Base-by-base conservation (phyloP, 2,797 vertebrate species). In the Neopelma chrysocephalum region DNA sequence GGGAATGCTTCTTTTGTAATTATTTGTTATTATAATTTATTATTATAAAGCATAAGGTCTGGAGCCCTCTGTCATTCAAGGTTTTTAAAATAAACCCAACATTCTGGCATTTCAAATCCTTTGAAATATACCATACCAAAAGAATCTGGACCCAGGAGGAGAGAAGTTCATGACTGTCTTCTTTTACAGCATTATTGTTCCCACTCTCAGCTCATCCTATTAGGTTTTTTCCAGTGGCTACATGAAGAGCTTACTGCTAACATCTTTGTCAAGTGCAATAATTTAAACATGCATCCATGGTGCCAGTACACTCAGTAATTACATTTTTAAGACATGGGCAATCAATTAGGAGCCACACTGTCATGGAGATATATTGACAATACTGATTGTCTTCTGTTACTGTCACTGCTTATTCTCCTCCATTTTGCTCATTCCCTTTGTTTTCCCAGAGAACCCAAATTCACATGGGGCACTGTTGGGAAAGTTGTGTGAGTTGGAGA, bases 291-390 rank as follows among this genome's bases (percentile, higher is more conserved):
- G 26, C 23, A 53, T 53, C 29, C 50, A 57, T 38, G 43, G 38
- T 60, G 58, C 21, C 29, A 76, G n/a, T 34, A 78, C 42, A 42
- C 10, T 65, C 22, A 62, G 61, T 68, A 88, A 93, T 87, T 69
- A 76, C 12, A 36, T 87, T 95, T 95, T 79, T 82, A 79, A 92
- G 82, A 88, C 61, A 43, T 16, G 42, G 57, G 12, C 22, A 87
- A 86, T 94, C 76, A 90, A 50, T 94, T 91, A 91, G 45, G 69
- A 93, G 31, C 23, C 34, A 83, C 12, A 43, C 6, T 91, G 88
- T 43, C 34, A 61, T 2, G 31, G 72, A 83, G 69, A 93, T 60
- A 85, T 48, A 81, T 32, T 87, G 86, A 48, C 82, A 91, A 50
- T 72, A 40, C n/a, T 92, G 81, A 61, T 83, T 92, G 79, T 82